Percentiles rank a stretch among this genome's conserved stretches.
Conservation (phyloP, 2,113 vertebrate species). For the Epinephelus moara region DNA sequence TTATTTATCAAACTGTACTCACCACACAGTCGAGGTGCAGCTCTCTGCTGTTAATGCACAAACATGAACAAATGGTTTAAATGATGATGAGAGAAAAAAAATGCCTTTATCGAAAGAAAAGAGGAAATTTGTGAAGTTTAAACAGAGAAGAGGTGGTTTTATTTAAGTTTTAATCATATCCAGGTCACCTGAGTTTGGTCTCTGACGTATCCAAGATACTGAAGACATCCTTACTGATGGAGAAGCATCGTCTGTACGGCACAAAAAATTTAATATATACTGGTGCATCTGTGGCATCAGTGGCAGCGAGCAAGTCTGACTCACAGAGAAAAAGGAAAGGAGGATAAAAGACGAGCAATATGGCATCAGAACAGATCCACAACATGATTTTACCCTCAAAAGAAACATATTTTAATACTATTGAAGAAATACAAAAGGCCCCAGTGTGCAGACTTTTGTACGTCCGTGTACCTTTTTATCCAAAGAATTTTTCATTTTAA, state of each 20-base stretch:
- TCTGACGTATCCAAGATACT: background rate
- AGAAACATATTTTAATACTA: background rate
- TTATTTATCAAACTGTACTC: slow-evolving; percentile 12
- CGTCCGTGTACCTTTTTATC: background rate
- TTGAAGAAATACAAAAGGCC: background rate
- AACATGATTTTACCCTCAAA: background rate
- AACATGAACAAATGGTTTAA: slow-evolving; percentile 47
- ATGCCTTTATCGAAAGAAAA: slow-evolving; percentile 31
- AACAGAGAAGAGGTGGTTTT: background rate
- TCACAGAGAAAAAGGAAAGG: too few species aligned
- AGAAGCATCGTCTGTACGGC: slow-evolving; percentile 9
- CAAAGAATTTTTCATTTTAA: background rate
- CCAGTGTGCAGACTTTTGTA: too few species aligned
- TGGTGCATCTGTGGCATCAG: background rate
- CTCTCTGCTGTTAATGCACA: slow-evolving; percentile 60
- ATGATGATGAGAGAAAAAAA: slow-evolving; percentile 16
- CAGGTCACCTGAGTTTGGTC: slow-evolving; percentile 16
- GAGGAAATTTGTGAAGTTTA: background rate
- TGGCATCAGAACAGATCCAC: background rate
- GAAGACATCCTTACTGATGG: background rate
- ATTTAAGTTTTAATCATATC: slow-evolving; percentile 47
- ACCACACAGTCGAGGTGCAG: too few species aligned
- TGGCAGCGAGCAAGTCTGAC: background rate
- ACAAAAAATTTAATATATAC: background rate
- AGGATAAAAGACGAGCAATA: slow-evolving; percentile 4